A percentile compares a stretch with the other conserved stretches of the same genome.
Evolutionary conservation across 2,113 vertebrate genomes (phyloP).

Genomic region (mouse (Mus musculus)): DNA sequence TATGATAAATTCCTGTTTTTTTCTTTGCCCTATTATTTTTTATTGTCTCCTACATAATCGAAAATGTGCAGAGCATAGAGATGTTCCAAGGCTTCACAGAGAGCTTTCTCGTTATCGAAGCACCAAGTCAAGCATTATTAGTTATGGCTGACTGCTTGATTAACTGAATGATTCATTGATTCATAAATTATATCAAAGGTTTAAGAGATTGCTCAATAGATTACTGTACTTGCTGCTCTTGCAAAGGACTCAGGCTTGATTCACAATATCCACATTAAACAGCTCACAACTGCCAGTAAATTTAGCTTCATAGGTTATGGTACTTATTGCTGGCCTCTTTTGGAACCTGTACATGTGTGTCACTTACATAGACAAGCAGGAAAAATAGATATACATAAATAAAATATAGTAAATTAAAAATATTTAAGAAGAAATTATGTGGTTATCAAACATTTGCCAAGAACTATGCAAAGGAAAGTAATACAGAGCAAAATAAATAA

Average conservation of each 20-base stretch:
- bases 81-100: neutral
- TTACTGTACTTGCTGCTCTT: neutral
- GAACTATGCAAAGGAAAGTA: neutral
- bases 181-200: neutral
- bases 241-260: neutral
- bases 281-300: neutral
- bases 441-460: neutral
- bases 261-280: neutral
- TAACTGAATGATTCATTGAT: neutral
- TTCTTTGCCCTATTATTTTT: neutral
- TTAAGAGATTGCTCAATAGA: neutral
- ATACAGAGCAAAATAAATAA: neutral
- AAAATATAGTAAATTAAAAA: neutral
- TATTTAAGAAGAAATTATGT: neutral
- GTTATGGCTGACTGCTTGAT: neutral
- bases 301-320: neutral
- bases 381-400: neutral
- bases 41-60: neutral
- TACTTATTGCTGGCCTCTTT: neutral
- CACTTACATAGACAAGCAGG: neutral
- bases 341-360: neutral
- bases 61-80: neutral
- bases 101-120: neutral
- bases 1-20: neutral
- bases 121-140: neutral